Evolutionary conservation across 2,888 invertebrate genomes (phyloP), one percentile per base, ranked within the genome.

Genomic region (Eilema sororculum): DNA sequence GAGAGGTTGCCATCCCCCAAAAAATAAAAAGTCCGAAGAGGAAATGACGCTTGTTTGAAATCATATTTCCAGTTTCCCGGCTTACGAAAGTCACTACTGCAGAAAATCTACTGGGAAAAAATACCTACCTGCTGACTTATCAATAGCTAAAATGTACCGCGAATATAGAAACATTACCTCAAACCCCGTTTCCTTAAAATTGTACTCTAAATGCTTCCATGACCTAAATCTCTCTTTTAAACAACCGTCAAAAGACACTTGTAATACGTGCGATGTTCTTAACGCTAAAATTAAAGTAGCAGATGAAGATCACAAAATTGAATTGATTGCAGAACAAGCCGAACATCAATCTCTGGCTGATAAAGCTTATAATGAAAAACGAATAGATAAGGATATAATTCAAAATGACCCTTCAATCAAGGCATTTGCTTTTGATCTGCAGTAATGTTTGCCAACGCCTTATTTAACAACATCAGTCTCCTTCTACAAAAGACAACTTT

Each of bases 401-500:
- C 12, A 37, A 37, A 37, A 12, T 13, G 13, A 37, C 13, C 13
- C 37, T 12, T 37, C 37, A 13, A 13, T 13, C 13, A 52, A 13
- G 52, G 74, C 71, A n/a, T 68, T 62, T n/a, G 57, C 76, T 12
- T 78, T 78, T 61, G 75, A 76, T 63, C 68, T 78, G 9, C 76
- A 78, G 25, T 75, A 78, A 67, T 76, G 78, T 56, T 70, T 78
- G 60, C 77, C 75, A n/a, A 78, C 77, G 5, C 77, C 78, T 56
- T 69, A 69, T 57, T 46, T 69, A n/a, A 71, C 67, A 52, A 67
- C 71, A 25, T 65, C 61, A 22, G 70, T 75, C 24, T 69, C 70
- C 28, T 78, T 78, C 74, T 80, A 80, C 58, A 75, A 78, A 66
- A 61, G 77, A 52, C 78, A 78, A 30, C 58, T 80, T 13, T 80